Evolutionary conservation across 2,113 vertebrate species (phyloP).

Genomic region (Crocuta crocuta): DNA sequence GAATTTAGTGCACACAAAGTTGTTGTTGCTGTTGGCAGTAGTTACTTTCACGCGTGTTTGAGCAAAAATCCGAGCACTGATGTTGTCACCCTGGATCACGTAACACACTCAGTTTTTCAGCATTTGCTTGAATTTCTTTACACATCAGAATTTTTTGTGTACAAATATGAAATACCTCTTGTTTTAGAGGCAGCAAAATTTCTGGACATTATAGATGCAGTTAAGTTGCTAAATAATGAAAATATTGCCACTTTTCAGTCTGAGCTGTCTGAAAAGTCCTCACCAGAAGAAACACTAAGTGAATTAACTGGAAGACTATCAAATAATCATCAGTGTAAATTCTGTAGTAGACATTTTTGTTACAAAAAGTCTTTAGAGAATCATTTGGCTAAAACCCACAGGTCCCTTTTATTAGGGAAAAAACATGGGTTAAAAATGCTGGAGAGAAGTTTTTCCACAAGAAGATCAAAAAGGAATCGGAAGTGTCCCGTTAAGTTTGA

Average conservation of each 20-base stretch:
- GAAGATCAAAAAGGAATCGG: conserved; percentile 91
- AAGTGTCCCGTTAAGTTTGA: conserved; percentile 91
- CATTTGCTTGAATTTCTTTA: conserved; percentile 96
- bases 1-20: conserved; percentile 95
- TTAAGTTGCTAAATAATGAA: conserved; percentile 92
- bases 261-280: conserved; percentile 77
- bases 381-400: conserved; percentile 89
- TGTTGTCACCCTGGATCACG: conserved; percentile 94
- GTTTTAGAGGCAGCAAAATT: conserved; percentile 95
- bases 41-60: conserved; percentile 96
- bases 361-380: conserved; percentile 91
- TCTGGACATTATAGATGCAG: conserved; percentile 96
- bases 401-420: conserved; percentile 74
- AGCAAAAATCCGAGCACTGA: conserved; percentile 92
- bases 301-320: conserved; percentile 85
- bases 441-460: conserved; percentile 84
- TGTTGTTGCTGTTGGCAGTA: conserved; percentile 97
- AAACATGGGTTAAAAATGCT: conserved; percentile 86
- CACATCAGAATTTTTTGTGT: conserved; percentile 94
- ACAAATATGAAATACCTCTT: conserved; percentile 91
- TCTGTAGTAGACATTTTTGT: conserved; percentile 88
- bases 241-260: conserved; percentile 76
- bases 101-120: conserved; percentile 94
- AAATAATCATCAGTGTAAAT: conserved; percentile 85
- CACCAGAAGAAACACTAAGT: conserved; percentile 75